Conservation (phyloP, 2,888 invertebrate species). For the Junonia oenone region DNA sequence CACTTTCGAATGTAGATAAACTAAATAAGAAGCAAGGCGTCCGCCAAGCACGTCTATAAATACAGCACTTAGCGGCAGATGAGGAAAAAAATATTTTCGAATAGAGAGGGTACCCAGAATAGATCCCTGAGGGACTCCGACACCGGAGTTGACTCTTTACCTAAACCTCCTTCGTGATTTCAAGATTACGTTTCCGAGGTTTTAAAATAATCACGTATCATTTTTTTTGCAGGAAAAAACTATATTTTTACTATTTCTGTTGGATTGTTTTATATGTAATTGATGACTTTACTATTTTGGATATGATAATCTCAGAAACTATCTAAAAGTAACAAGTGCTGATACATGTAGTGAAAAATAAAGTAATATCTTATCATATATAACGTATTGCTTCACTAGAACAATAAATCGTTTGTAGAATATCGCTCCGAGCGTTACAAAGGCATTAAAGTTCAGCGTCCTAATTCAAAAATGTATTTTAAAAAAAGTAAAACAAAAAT, state of each 20-base stretch:
- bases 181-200: conserved; percentile 18
- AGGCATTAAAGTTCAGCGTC: neutral
- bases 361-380: neutral
- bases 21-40: conserved; percentile 55
- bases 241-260: too few species aligned
- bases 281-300: too few species aligned
- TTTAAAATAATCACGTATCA: conserved; percentile 3
- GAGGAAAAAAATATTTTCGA: conserved; percentile 33
- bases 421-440: neutral
- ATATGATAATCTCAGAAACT: too few species aligned
- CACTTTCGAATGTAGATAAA: conserved; percentile 43
- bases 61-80: conserved; percentile 47
- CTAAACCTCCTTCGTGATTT: conserved; percentile 39
- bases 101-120: conserved; percentile 64
- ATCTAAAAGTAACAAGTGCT: too few species aligned
- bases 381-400: too few species aligned
- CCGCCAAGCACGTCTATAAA: conserved; percentile 65
- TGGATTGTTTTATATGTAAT: too few species aligned
- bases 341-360: too few species aligned
- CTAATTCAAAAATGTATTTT: neutral
- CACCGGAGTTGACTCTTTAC: conserved; percentile 55
- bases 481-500: conserved; percentile 12
- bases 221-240: neutral
- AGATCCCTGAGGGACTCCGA: conserved; percentile 74
- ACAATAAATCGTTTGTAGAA: neutral